phyloP scores from a whole-genome alignment of 1,140 invertebrate species.

The Ctenoplectra terminalis region DNA sequence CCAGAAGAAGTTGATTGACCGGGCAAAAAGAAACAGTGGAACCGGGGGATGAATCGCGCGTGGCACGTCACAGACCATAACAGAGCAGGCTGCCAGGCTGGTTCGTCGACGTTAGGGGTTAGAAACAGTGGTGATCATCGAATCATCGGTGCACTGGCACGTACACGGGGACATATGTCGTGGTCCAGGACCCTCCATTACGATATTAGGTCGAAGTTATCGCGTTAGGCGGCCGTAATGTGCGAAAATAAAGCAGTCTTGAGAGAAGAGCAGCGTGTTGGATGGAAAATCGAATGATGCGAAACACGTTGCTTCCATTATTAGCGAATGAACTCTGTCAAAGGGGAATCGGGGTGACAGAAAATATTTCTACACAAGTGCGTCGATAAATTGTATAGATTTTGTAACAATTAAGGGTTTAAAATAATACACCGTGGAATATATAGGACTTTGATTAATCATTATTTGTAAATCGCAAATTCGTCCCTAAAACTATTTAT shows the following conservation, averaged over 20 bases:
- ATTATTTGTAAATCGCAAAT: no score
- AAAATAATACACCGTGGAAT: no score
- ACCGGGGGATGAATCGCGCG: background rate
- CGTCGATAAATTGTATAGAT: background rate
- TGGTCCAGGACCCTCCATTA: conserved; percentile 77
- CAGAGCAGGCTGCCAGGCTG: background rate
- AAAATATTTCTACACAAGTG: background rate
- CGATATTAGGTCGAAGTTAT: conserved; percentile 76
- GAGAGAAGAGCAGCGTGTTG: background rate
- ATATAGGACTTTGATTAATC: no score
- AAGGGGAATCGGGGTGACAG: background rate
- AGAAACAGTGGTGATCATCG: conserved; percentile 72
- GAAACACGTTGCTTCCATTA: conserved; percentile 29
- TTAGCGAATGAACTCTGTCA: background rate
- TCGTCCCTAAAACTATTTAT: no score
- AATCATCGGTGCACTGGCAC: conserved; percentile 77
- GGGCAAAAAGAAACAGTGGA: background rate
- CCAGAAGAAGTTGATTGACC: conserved; percentile 5
- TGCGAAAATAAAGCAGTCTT: conserved; percentile 57
- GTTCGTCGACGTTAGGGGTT: conserved; percentile 23
- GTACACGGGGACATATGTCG: conserved; percentile 79
- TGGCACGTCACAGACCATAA: background rate
- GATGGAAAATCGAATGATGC: conserved; percentile 33
- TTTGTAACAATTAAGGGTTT: background rate
- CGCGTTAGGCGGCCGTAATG: conserved; percentile 67